A percentile compares a stretch with the other conserved stretches of the same genome.
Evolutionary conservation across 2,888 invertebrate genomes (phyloP).

Genomic region (Sinopyrophorus schimmeli): DNA sequence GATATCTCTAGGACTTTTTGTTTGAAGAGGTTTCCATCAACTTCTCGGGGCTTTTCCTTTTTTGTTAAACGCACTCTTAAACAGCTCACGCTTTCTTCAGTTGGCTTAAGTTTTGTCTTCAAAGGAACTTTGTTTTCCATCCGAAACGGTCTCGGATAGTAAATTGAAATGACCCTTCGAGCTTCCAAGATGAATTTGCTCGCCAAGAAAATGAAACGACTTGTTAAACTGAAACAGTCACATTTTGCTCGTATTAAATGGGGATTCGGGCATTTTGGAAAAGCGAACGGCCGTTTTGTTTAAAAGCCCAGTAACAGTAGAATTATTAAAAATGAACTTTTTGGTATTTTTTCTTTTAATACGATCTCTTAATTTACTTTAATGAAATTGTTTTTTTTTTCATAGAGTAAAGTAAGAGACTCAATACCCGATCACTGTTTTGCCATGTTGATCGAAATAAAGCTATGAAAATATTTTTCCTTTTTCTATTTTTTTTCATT

Average conservation of each 20-base stretch:
- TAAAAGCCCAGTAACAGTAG: too few species aligned
- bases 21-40: conserved; percentile 47
- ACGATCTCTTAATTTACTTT: too few species aligned
- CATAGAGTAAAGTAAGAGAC: too few species aligned
- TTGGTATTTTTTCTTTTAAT: too few species aligned
- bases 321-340: too few species aligned
- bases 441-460: too few species aligned
- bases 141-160: conserved; percentile 26
- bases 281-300: too few species aligned
- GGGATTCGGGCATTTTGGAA: too few species aligned
- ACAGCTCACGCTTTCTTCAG: conserved; percentile 48
- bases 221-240: conserved; percentile 25
- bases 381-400: too few species aligned
- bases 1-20: conserved; percentile 48
- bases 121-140: conserved; percentile 40
- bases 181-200: conserved; percentile 27
- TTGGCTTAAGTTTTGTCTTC: conserved; percentile 44
- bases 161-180: conserved; percentile 32
- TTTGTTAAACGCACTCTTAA: conserved; percentile 45
- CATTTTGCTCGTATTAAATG: conserved; percentile 18
- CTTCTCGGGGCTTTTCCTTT: conserved; percentile 39
- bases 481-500: too few species aligned
- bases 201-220: conserved; percentile 27
- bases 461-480: too few species aligned
- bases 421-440: too few species aligned